Evolutionary conservation across 2,888 invertebrate species (phyloP).

Genomic region (Aproaerema taeniolella): DNA sequence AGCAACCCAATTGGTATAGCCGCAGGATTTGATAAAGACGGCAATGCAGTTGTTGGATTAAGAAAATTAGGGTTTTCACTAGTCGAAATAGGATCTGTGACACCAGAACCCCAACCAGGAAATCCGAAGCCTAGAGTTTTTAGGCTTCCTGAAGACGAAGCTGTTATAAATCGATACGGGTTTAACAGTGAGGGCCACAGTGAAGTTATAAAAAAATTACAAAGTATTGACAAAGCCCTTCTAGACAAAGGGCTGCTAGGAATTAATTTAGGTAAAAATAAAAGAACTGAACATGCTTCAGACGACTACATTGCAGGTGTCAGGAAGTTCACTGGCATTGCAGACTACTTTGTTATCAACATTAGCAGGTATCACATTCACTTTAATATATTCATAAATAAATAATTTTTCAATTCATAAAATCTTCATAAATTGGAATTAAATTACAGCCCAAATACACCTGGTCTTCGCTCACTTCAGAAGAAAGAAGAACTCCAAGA

Average conservation of each 20-base stretch:
- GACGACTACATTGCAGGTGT: conserved; percentile 93
- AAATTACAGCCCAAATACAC: conserved; percentile 92
- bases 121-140: conserved; percentile 97
- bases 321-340: conserved; percentile 85
- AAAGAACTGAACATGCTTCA: conserved; percentile 83
- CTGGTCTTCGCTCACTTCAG: conserved; percentile 91
- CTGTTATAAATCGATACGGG: conserved; percentile 92
- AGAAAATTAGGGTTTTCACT: conserved; percentile 94
- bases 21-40: conserved; percentile 99
- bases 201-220: conserved; percentile 82
- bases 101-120: conserved; percentile 94
- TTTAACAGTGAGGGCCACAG: conserved; percentile 98
- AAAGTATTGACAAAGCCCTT: conserved; percentile 66
- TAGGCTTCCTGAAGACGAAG: conserved; percentile 88
- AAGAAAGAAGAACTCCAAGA: conserved; percentile 83
- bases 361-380: conserved; percentile 84
- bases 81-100: conserved; percentile 97
- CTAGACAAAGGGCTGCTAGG: conserved; percentile 84
- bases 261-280: conserved; percentile 98
- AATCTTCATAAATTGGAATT: neutral
- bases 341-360: conserved; percentile 98
- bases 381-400: neutral
- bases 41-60: conserved; percentile 90
- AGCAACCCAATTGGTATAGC: conserved; percentile 97
- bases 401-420: neutral